Evolutionary conservation across 2,888 invertebrate genomes (phyloP), one percentile per base, ranked within the genome.

Genomic region (Athripsodes cinereus): DNA sequence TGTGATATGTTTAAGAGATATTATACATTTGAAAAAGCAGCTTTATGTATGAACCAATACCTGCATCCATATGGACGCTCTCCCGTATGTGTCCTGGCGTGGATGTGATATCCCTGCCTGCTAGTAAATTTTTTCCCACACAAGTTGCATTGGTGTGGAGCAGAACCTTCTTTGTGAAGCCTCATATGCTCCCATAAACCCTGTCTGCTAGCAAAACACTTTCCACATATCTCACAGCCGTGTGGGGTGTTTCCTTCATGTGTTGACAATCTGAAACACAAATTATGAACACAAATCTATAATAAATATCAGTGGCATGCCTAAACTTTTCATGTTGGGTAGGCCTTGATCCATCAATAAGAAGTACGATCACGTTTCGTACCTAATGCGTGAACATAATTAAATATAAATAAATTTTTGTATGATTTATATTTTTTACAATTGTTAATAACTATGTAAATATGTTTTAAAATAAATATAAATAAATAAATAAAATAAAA

Each of bases 81-180:
- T 0, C 78, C 79, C 0, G 76, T 79, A 62, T 80, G 80, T 2
- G 76, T 76, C 6, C 80, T 69, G 49, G 74, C 73, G 62, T 80
- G 80, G 48, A 80, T 80, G 48, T 78, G 69, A 62, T 74, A 76
- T 2, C 76, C 76, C 61, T 76, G 76, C 10, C 78, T 71, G 10
- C 78, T 78, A 3, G 78, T 74, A 64, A 80, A 80, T 1, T 76
- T 74, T 65, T 80, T 80, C 1, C 73, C 74, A 61, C 79, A 80
- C 20, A 73, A 73, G 40, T 71, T 69, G 62, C 79, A 80, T 22
- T 74, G 74, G 66, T 75, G 79, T 53, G 74, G 71, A 0, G 75
- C 74, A 1, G 72, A 71, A 16, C 64, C 61, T 19, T 64, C 62
- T 22, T 64, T 63, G 58, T 75, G 76, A 0, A 72, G 70, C 62